Base-by-base conservation (phyloP, 2,888 invertebrate species). In the Oscheius sp. region DNA sequence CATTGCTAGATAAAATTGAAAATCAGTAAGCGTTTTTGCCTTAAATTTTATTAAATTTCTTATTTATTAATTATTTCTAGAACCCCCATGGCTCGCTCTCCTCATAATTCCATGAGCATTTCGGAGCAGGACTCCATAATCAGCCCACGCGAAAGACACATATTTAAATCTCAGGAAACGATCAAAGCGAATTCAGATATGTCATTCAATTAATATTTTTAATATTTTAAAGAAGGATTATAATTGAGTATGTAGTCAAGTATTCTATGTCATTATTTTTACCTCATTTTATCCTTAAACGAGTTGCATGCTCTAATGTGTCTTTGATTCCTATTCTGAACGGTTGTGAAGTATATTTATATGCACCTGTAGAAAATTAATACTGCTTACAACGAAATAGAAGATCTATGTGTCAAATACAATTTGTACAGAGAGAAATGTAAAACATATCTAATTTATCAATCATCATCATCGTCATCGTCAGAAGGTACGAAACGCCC, bases 401-500 rank as follows among this genome's bases (percentile, higher is more conserved):
- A 41, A 41, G n/a, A n/a, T 41, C n/a, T 41, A 20, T n/a, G 17
- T 17, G 38, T 12, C 9, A 36, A 36, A 41, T 41, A 41, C n/a
- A 41, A 41, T 41, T 4, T 41, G 20, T 4, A 41, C 2, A 41
- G n/a, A n/a, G n/a, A n/a, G n/a, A n/a, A n/a, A 36, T 36, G 38
- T 12, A 36, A n/a, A n/a, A n/a, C n/a, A n/a, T n/a, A n/a, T n/a
- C 36, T 36, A 36, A 8, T 41, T 26, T 20, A 38, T 14, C 24
- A 20, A 22, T 59, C 41, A 17, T 59, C 59, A 17, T 59, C 59
- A 14, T 59, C 59, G 17, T 59, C 59, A 20, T 59, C 59, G 4
- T 59, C 59, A 5, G 41, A 17, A 26, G 41, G 44, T 24, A 28
- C 44, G 41, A 59, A 59, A 6, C 17, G 28, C 14, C 59, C 59